Base-by-base conservation (phyloP, 1,140 invertebrate genomes). In the Drosophila biarmipes region DNA sequence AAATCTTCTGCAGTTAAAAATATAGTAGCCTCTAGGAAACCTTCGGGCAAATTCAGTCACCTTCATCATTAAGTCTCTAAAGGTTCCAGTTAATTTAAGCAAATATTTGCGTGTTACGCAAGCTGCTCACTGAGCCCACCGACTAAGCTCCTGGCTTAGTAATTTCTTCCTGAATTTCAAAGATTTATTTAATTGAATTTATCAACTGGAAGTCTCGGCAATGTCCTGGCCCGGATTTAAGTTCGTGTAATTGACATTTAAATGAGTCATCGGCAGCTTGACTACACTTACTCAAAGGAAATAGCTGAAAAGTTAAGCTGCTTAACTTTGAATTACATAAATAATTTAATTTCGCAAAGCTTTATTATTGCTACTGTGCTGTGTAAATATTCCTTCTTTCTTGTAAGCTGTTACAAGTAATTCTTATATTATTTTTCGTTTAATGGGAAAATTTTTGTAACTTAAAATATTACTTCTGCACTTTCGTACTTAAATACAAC, bases 111-210 rank as follows among this genome's bases (percentile, higher is more conserved):
- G 10, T 69, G 27, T 48, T 69, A 15, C 31, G 64, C 29, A 38
- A 69, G 42, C 56, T 69, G 34, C 49, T 38, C 63, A 69, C 24
- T 24, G 42, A 71, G 51, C 66, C 63, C 40, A 37, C 14, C 64
- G 7, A 19, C 45, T 37, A 69, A 46, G 63, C 67, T 53, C n/a
- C 24, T 15, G 42, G 49, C 42, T 56, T 35, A 38, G 51, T 56
- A 37, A 48, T 71, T 48, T 15, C 63, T 31, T 38, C 34, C 29
- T 40, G 63, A 55, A 37, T 68, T 68, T 69, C 51, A 45, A 31
- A 69, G 63, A 69, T 71, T 69, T 69, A 71, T 71, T 71, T 69
- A 69, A 71, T 71, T 71, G 42, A 69, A 71, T 71, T 69, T 71
- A 69, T 71, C 64, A 71, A 69, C 37, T 68, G 63, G 27, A 68